Conservation (phyloP, 2,113 vertebrate species). For the Nannobrachium achirus region DNA sequence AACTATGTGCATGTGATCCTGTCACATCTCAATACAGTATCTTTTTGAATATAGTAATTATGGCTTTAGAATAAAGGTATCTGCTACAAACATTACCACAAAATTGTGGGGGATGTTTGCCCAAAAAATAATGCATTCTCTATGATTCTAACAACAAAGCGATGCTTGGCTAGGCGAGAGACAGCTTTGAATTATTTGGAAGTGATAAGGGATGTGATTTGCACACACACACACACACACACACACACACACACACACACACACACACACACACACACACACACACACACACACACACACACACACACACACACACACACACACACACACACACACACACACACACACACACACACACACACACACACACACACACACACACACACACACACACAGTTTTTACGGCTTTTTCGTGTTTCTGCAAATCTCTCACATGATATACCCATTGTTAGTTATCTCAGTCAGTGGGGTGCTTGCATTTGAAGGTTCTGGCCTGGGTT, state of each 20-base stretch:
- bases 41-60: slow-evolving; percentile 54
- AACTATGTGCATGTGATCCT: background rate
- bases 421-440: too few relatives aligned
- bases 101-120: slow-evolving; percentile 38
- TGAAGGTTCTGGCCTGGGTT: too few relatives aligned
- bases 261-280: too few relatives aligned
- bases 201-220: background rate
- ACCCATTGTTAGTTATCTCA: too few relatives aligned
- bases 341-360: slow-evolving; percentile 1
- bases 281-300: background rate
- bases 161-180: slow-evolving; percentile 15
- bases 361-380: too few relatives aligned
- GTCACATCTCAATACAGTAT: slow-evolving; percentile 1
- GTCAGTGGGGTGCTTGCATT: too few relatives aligned
- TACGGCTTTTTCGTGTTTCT: too few relatives aligned
- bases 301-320: too few relatives aligned
- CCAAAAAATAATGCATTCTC: slow-evolving; percentile 35
- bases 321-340: slow-evolving; percentile 1
- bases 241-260: background rate
- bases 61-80: slow-evolving; percentile 53
- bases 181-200: slow-evolving; percentile 49
- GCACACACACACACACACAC: slow-evolving; percentile 6
- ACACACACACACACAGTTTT: too few relatives aligned
- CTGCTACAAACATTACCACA: slow-evolving; percentile 41
- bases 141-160: slow-evolving; percentile 51